Evolutionary conservation across 2,113 vertebrate genomes (phyloP).

Genomic region (Maccullochella peelii): DNA sequence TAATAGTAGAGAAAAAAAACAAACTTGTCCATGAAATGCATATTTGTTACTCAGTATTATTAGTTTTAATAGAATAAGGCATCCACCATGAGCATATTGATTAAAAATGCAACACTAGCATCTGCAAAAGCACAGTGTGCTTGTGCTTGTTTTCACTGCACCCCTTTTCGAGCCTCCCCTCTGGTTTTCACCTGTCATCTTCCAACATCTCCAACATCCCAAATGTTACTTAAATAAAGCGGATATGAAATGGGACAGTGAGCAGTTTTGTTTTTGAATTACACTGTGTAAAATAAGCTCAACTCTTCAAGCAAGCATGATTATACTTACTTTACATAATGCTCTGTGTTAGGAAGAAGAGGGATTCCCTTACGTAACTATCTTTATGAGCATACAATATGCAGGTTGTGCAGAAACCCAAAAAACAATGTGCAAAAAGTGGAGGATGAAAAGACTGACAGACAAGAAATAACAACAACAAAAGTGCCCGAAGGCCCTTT

Average conservation of each 20-base stretch:
- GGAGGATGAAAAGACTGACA: background rate
- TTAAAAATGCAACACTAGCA: conserved; percentile 58
- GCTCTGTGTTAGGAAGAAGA: conserved; percentile 7
- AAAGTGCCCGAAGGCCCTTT: conserved; percentile 8
- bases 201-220: conserved; percentile 33
- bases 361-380: conserved; percentile 37
- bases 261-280: conserved; percentile 29
- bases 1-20: conserved; percentile 41
- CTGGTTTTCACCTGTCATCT: conserved; percentile 42
- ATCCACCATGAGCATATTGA: conserved; percentile 24
- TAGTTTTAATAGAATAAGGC: conserved; percentile 6
- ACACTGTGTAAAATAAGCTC: conserved; percentile 43
- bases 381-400: background rate
- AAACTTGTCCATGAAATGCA: conserved; percentile 40
- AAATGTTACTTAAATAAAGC: conserved; percentile 17
- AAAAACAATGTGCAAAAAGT: conserved; percentile 9
- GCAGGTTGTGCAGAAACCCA: conserved; percentile 14
- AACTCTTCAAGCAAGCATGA: conserved; percentile 1
- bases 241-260: conserved; percentile 30
- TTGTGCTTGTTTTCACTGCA: conserved; percentile 37
- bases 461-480: background rate
- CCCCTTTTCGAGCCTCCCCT: conserved; percentile 17
- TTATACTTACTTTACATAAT: conserved; percentile 17
- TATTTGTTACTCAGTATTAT: conserved; percentile 43
- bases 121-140: conserved; percentile 29